Conservation (phyloP, 2,113 vertebrate genomes). For the Benthochromis sp. region DNA sequence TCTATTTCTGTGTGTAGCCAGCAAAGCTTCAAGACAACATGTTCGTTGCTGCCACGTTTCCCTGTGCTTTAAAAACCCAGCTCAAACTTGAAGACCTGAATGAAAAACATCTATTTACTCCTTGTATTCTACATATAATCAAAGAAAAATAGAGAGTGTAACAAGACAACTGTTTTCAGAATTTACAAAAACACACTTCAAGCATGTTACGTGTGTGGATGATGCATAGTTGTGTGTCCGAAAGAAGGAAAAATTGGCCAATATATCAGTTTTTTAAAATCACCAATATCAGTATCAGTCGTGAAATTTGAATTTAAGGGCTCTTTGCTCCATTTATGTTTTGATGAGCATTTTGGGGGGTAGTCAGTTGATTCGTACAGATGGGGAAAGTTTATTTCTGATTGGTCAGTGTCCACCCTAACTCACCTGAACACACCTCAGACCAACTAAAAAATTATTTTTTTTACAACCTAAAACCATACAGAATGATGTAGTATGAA, state of each 20-base stretch:
- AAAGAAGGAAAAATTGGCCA: background rate
- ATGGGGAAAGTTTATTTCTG: background rate
- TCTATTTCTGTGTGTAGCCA: background rate
- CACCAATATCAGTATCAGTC: background rate
- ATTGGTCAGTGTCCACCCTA: background rate
- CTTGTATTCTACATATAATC: background rate
- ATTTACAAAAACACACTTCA: background rate
- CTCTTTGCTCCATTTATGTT: background rate
- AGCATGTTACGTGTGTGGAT: background rate
- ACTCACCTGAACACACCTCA: background rate
- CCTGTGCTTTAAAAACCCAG: background rate
- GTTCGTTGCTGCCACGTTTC: background rate
- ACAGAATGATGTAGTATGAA: background rate
- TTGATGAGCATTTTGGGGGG: background rate
- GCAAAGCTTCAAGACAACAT: background rate
- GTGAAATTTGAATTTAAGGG: background rate
- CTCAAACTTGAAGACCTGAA: background rate
- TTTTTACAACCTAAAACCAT: background rate
- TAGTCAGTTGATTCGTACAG: background rate
- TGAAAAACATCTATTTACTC: background rate
- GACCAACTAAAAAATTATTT: rapidly evolving
- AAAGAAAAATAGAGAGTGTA: background rate
- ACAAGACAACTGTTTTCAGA: background rate
- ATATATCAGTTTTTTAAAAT: background rate
- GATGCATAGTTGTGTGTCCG: background rate